A percentile compares a stretch with the other conserved stretches of the same genome.
Evolutionary conservation across 1,140 invertebrate species (phyloP).

Genomic region (Zaprionus capensis): DNA sequence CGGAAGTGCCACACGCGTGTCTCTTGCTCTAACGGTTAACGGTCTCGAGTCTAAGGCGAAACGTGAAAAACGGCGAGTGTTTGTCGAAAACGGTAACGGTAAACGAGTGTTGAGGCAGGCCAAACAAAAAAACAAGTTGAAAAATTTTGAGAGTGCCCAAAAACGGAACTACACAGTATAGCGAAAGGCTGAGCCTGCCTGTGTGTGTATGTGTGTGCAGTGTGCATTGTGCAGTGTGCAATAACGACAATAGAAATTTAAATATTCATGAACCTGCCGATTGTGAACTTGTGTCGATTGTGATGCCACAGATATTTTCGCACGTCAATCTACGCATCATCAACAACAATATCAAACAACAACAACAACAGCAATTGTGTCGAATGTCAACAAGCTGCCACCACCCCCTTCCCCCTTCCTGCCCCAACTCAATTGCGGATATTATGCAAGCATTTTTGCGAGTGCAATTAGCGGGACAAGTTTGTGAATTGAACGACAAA

Average conservation of each 20-base stretch:
- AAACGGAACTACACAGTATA: background rate
- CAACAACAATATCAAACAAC: slow-evolving; percentile 24
- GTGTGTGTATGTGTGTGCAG: background rate
- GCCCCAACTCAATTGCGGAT: slow-evolving; percentile 32
- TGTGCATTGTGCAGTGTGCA: background rate
- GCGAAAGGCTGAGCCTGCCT: background rate
- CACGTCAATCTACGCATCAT: slow-evolving; percentile 34
- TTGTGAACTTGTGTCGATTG: slow-evolving; percentile 48
- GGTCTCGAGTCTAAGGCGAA: background rate
- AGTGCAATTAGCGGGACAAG: slow-evolving; percentile 62
- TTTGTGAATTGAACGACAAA: slow-evolving; percentile 7
- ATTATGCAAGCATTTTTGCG: slow-evolving; percentile 61
- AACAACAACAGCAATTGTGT: slow-evolving; percentile 45
- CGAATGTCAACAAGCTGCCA: slow-evolving; percentile 57
- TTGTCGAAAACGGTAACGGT: slow-evolving; percentile 16
- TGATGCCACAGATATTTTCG: slow-evolving; percentile 28
- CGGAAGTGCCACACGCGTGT: slow-evolving; percentile 65
- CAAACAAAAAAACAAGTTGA: slow-evolving; percentile 21
- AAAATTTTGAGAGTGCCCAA: background rate
- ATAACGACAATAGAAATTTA: slow-evolving; percentile 69
- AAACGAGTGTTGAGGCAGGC: slow-evolving; percentile 25
- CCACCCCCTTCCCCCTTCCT: background rate
- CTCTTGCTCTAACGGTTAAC: background rate
- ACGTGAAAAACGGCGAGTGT: background rate
- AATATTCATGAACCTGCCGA: slow-evolving; percentile 73